Conservation (phyloP, 2,888 invertebrate genomes). For the Lycophotia porphyrea region DNA sequence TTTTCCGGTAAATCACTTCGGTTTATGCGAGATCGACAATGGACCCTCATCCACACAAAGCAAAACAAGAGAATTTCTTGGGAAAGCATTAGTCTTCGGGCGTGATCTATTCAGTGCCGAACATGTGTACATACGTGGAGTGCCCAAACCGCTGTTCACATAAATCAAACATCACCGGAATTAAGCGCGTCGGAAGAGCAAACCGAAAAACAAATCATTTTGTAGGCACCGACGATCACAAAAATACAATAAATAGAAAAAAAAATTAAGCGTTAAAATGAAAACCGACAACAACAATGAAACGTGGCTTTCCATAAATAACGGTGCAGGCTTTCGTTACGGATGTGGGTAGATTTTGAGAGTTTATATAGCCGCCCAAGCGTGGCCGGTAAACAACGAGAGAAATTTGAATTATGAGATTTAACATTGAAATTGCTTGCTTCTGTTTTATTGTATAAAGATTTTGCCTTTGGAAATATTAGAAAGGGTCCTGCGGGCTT, state of each 20-base stretch:
- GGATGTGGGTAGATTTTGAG: conserved; percentile 88
- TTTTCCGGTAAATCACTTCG: conserved; percentile 82
- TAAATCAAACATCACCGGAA: conserved; percentile 82
- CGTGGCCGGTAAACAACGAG: conserved; percentile 84
- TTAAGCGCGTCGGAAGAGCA: conserved; percentile 79
- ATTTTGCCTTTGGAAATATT: conserved; percentile 78
- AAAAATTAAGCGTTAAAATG: conserved; percentile 87
- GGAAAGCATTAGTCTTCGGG: conserved; percentile 76
- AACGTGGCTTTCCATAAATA: conserved; percentile 88
- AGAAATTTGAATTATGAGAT: conserved; percentile 88
- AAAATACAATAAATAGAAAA: conserved; percentile 83
- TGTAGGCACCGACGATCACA: conserved; percentile 73
- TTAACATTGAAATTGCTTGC: conserved; percentile 83
- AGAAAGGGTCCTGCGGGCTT: conserved; percentile 71
- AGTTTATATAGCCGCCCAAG: conserved; percentile 85
- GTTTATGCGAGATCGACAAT: conserved; percentile 78
- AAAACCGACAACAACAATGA: conserved; percentile 88
- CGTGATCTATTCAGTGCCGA: conserved; percentile 73
- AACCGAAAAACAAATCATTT: conserved; percentile 84
- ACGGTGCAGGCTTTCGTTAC: conserved; percentile 87
- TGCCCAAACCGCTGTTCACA: conserved; percentile 67
- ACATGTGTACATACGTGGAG: conserved; percentile 68
- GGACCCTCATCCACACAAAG: conserved; percentile 77
- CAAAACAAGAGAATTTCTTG: conserved; percentile 80
- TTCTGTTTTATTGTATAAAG: conserved; percentile 84